phyloP scores from a whole-genome alignment of 2,888 invertebrate species.

The Seira sanloemensis region DNA sequence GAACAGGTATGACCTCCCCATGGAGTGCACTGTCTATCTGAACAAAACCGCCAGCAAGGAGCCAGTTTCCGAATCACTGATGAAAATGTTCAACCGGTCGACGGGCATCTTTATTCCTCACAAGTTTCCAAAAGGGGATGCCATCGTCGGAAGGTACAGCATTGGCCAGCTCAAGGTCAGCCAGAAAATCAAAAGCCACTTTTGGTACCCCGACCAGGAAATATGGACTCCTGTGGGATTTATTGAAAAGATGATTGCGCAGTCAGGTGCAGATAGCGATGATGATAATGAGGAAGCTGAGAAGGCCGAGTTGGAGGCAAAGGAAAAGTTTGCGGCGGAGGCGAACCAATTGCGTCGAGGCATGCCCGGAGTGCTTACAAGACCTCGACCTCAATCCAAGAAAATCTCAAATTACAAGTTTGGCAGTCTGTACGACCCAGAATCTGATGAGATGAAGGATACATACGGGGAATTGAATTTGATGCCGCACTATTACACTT shows the following conservation, averaged over 20 bases:
- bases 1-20: neutral
- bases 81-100: neutral
- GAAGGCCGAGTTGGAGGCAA: neutral
- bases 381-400: neutral
- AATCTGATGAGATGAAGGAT: no score
- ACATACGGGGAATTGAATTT: no score
- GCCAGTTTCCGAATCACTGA: no score
- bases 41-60: no score
- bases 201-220: slow-evolving; percentile 6
- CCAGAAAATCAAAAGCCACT: neutral
- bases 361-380: neutral
- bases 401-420: neutral
- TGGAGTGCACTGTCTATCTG: neutral
- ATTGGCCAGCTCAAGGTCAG: neutral
- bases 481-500: slow-evolving; percentile 8
- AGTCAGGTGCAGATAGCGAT: neutral
- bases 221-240: slow-evolving; percentile 27
- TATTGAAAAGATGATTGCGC: neutral
- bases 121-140: slow-evolving; percentile 6
- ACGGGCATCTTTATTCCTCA: neutral
- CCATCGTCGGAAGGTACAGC: neutral
- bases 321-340: neutral
- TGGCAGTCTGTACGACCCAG: neutral
- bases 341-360: neutral
- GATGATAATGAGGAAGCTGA: neutral